Evolutionary conservation across 2,888 invertebrate species (phyloP), one percentile per base, ranked within the genome.

Genomic region (Chalcosyrphus nemorum): DNA sequence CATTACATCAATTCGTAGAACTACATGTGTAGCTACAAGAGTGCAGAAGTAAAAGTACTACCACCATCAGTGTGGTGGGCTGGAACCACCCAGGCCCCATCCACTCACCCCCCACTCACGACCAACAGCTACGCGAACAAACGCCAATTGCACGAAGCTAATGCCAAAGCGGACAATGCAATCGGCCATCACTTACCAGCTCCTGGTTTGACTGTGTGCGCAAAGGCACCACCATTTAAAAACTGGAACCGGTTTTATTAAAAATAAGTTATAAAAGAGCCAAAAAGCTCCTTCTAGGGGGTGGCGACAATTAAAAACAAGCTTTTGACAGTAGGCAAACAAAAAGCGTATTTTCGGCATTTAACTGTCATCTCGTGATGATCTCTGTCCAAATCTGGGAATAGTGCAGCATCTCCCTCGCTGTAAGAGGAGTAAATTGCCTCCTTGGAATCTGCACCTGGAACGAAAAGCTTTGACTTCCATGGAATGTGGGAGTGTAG

Each of bases 1-100:
- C 85, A 86, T 86, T 86, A 86, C 86, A 87, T 87, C 77, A 86
- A 86, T 86, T 87, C 86, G 77, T 45, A 74, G 76, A 86, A 86
- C 75, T 85, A 87, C 87, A 87, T 86, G 84, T 87, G 87, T 87
- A 86, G 77, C 76, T 84, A 87, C 87, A 87, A 86, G 86, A 86
- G 86, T 87, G 86, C 81, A 86, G 85, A 84, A 85, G 76, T 72
- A 84, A 78, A 75, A 80, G 68, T 56, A 61, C 38, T 43, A 21
- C 57, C 72, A 65, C 70, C 75, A 50, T 29, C 38, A 21, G 66
- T 56, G 9, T 76, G 71, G 81, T 65, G 76, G 86, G 84, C 19
- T 74, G 85, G 65, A 21, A 66, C 77, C 86, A 81, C 70, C 75
- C 76, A 86, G 15, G 76, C 68, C 57, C 77, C 86, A 81, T 71